Evolutionary conservation across 1,140 invertebrate species (phyloP), one percentile per base, ranked within the genome.

Genomic region (Bombus impatiens): DNA sequence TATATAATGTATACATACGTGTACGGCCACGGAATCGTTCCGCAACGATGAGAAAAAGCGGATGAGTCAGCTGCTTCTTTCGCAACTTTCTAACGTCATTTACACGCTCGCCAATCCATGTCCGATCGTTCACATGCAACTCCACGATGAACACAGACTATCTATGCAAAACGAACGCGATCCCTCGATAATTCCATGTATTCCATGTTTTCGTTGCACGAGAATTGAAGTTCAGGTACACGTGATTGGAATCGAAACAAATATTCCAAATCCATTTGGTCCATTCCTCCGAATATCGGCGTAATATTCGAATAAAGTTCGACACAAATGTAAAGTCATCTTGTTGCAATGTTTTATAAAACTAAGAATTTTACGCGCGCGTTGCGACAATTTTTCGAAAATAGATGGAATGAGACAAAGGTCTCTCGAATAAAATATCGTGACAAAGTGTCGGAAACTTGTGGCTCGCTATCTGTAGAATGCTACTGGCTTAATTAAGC

Each of bases 1-100:
- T 40, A 65, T n/a, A 28, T 59, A 53, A 59, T 62, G 12, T 62
- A 28, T 59, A 59, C 18, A 22, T 18, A 13, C 22, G 15, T 62
- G 13, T 44, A 76, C 40, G 42, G 35, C 32, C 25, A 62, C 81
- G 32, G 86, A 89, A 85, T 82, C 86, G 87, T 92, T 91, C 86
- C 88, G 86, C 87, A 87, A 68, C 88, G 89, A 87, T 82, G 90
- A 89, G 88, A 88, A 92, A 40, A 44, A 86, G 80, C 83, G 85
- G 89, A 91, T 91, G 92, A 93, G 88, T 92, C 89, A 91, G 91
- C 84, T 78, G 84, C 89, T 92, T 91, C 89, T 87, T 91, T 87
- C 80, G 85, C 85, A 91, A 93, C 92, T 93, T 93, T 93, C 92
- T 92, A 92, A 92, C 90, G 86, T 92, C 89, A 88, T 93, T 93